Percentiles rank a stretch among this genome's conserved stretches.
These are phyloP conservation scores for Dromas ardeola DNA, from an alignment of 2,113 vertebrate genomes.

Conservation along the genomic window DNA sequence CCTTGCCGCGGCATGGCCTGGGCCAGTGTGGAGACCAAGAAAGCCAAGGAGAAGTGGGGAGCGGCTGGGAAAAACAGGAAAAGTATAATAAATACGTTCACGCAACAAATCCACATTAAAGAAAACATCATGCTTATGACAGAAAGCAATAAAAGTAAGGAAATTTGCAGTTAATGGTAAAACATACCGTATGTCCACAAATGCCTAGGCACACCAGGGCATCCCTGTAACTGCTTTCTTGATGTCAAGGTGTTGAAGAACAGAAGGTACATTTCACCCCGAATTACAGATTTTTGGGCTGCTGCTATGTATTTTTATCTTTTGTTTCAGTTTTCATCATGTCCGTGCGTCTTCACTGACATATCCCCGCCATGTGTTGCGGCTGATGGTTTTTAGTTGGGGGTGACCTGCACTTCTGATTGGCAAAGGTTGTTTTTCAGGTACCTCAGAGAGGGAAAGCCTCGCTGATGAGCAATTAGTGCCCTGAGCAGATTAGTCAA, in stretches of 20 bases:
- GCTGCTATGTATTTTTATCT: conserved; percentile 51
- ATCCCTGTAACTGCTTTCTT: conserved; percentile 23
- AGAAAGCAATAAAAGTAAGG: conserved; percentile 39
- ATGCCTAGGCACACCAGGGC: neutral
- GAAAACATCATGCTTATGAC: conserved; percentile 2
- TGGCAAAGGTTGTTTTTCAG: conserved; percentile 36
- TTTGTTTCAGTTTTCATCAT: conserved; percentile 34
- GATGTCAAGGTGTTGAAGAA: conserved; percentile 50
- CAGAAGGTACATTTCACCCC: conserved; percentile 43
- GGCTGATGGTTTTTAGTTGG: conserved; percentile 4
- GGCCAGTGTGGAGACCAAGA: neutral
- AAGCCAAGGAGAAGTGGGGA: neutral
- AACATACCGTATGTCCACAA: conserved; percentile 17
- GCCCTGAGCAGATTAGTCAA: conserved; percentile 35
- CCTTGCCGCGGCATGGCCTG: neutral
- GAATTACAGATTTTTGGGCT: conserved; percentile 42
- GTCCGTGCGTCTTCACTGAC: conserved; percentile 39
- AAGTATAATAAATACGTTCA: neutral
- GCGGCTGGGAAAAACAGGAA: neutral
- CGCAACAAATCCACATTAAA: neutral
- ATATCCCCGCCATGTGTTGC: conserved; percentile 4
- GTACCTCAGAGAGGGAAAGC: neutral
- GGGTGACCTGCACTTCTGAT: conserved; percentile 40
- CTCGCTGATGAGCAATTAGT: neutral
- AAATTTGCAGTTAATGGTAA: conserved; percentile 39